Evolutionary conservation across 2,113 vertebrate species (phyloP).

Genomic region (Steatornis caripensis): DNA sequence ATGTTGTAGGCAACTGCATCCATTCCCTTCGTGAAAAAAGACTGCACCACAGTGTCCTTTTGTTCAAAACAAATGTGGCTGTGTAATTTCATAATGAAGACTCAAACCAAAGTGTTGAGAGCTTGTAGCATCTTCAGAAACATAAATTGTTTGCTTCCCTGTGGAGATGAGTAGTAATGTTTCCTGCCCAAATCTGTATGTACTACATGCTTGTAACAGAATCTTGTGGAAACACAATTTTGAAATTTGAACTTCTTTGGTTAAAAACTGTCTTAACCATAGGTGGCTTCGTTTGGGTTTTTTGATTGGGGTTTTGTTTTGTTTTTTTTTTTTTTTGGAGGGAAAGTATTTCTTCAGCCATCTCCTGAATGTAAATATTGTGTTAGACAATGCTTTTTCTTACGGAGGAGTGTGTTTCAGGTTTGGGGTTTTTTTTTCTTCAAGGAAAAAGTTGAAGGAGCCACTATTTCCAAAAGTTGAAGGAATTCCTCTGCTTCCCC

Average conservation of each 20-base stretch:
- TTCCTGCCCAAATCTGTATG: background rate
- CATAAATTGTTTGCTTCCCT: background rate
- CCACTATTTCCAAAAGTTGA: no score
- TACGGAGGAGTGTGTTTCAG: background rate
- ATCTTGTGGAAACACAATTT: background rate
- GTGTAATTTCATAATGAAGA: background rate
- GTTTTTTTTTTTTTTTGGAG: background rate
- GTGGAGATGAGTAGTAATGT: background rate
- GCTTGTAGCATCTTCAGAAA: background rate
- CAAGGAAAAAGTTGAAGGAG: background rate
- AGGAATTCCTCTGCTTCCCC: no score
- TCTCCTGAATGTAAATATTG: background rate
- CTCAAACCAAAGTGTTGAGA: background rate
- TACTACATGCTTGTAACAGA: background rate
- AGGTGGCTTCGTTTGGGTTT: background rate
- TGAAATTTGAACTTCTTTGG: background rate
- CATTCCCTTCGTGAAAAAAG: background rate
- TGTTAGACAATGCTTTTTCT: background rate
- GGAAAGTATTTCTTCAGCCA: background rate
- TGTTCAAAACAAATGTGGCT: background rate
- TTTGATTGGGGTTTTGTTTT: background rate
- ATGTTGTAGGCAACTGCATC: background rate
- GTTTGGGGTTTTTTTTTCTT: background rate
- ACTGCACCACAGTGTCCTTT: background rate
- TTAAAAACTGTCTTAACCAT: background rate